These are phyloP conservation scores for Numenius phaeopus DNA, from an alignment of 2,797 vertebrate species.

Conservation along the genomic window DNA sequence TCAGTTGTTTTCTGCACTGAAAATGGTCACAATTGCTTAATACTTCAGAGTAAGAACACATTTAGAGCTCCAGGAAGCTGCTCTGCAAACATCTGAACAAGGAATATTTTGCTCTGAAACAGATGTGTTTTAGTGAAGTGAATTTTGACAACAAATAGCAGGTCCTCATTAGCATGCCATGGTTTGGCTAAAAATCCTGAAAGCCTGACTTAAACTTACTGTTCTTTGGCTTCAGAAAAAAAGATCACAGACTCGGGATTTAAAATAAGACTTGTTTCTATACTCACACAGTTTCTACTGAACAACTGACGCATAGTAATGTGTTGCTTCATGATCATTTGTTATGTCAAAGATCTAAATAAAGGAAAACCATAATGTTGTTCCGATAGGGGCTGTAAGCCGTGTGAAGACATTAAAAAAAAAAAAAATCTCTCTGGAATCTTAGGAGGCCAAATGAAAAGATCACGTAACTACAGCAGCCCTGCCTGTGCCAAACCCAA, in stretches of 20 bases:
- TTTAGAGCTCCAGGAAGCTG: constrained; percentile 10
- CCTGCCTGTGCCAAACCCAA: constrained; percentile 8
- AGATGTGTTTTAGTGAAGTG: not conserved
- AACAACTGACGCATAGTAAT: constrained; percentile 16
- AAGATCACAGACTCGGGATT: constrained; percentile 17
- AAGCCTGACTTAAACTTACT: constrained; percentile 12
- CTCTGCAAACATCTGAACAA: not conserved
- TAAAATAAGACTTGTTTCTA: constrained; percentile 54
- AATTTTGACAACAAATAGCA: constrained; percentile 18
- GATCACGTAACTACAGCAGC: not conserved
- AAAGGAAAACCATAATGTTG: constrained; percentile 45
- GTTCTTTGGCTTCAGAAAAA: constrained; percentile 10
- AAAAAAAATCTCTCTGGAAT: not conserved
- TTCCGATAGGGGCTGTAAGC: not conserved
- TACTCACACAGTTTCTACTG: not conserved
- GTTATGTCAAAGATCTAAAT: constrained; percentile 51
- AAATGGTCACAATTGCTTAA: not conserved
- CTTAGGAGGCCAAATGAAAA: constrained; percentile 6
- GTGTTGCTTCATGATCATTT: constrained; percentile 32
- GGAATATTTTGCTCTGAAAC: not conserved
- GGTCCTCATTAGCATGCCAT: not conserved
- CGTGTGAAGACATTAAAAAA: constrained; percentile 14
- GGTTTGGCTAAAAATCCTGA: constrained; percentile 22
- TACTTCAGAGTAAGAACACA: not conserved
- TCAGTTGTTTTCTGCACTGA: not conserved